A percentile compares a stretch with the other conserved stretches of the same genome.
phyloP scores from a whole-genome alignment of 2,113 vertebrate genomes.

The Orycteropus afer region DNA sequence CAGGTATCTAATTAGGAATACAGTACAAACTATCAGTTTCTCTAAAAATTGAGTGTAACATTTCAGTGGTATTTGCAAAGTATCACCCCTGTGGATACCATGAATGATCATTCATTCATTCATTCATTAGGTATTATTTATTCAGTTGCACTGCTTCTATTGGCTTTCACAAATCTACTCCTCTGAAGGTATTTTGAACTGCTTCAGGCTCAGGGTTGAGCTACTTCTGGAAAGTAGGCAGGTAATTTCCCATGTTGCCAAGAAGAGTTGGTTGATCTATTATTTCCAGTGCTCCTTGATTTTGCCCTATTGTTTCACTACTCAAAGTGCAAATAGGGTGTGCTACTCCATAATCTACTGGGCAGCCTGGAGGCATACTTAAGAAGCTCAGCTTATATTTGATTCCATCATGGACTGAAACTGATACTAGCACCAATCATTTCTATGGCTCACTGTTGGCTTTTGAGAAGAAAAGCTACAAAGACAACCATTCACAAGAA shows the following conservation, averaged over 20 bases:
- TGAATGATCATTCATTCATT: neutral
- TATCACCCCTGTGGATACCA: neutral
- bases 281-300: neutral
- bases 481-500: neutral
- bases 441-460: neutral
- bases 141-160: neutral
- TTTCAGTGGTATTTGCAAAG: neutral
- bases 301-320: neutral
- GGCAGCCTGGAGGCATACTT: neutral
- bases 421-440: neutral
- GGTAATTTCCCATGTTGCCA: neutral
- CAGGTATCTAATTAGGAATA: neutral
- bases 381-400: neutral
- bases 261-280: neutral
- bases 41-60: neutral
- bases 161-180: neutral
- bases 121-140: neutral
- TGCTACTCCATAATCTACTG: neutral
- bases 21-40: neutral
- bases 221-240: neutral
- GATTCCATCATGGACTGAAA: neutral
- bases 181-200: neutral
- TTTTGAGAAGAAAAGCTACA: slow-evolving; percentile 3
- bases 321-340: neutral
- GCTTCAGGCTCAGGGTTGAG: neutral